Conservation (phyloP, 2,113 vertebrate genomes). For the Sinocyclocheilus anophthalmus region DNA sequence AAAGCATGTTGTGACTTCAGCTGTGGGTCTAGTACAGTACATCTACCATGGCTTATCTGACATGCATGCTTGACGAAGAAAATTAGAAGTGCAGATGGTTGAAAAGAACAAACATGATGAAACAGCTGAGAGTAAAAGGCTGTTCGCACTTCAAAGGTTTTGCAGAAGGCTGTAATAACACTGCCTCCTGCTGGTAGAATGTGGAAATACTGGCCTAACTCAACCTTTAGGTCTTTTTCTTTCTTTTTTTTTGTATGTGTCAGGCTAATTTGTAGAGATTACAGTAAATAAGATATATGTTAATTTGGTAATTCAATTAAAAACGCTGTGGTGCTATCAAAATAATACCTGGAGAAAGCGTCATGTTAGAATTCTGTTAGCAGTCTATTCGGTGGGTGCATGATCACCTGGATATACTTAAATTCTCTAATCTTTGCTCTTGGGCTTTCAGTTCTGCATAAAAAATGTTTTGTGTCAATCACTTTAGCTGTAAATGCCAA, state of each 20-base stretch:
- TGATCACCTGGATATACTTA: too few species aligned
- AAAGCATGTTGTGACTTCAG: neutral
- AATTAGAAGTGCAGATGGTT: constrained; percentile 17
- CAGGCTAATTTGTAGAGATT: neutral
- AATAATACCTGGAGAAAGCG: neutral
- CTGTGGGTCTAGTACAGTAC: neutral
- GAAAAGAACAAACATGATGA: constrained; percentile 19
- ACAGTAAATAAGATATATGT: neutral
- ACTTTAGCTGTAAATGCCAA: neutral
- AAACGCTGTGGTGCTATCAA: neutral
- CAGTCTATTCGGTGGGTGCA: neutral
- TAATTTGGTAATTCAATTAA: neutral
- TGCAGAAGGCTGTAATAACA: constrained; percentile 52
- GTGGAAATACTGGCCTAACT: neutral
- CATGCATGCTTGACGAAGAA: neutral
- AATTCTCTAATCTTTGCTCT: neutral
- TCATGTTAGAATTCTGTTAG: neutral
- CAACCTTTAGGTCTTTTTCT: neutral
- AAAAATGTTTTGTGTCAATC: neutral
- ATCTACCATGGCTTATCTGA: neutral
- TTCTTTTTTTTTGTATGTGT: neutral
- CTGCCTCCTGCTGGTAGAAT: constrained; percentile 69
- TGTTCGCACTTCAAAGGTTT: constrained; percentile 28
- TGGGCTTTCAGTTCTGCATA: neutral
- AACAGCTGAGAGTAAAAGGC: neutral